Conservation (phyloP, 2,797 vertebrate genomes). For the Rhinogobio ventralis region DNA sequence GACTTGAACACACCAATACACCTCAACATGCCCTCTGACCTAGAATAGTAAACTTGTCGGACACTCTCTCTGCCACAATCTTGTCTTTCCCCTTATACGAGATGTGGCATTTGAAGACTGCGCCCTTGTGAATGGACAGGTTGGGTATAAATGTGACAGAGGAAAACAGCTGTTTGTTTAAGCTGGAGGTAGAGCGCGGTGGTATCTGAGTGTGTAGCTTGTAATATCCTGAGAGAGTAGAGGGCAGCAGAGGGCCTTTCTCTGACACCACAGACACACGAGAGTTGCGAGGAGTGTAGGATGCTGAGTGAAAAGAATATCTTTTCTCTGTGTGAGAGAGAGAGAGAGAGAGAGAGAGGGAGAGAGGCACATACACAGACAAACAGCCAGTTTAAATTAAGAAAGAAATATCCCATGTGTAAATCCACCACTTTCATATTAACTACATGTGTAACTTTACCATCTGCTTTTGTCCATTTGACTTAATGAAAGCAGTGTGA, state of each 20-base stretch:
- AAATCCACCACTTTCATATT: background rate
- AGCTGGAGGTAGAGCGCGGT: constrained; percentile 62
- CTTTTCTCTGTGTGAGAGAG: constrained; percentile 35
- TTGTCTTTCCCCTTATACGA: constrained; percentile 82
- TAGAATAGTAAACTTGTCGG: constrained; percentile 78
- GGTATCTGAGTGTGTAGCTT: constrained; percentile 77
- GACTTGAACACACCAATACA: background rate
- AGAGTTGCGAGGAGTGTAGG: constrained; percentile 68
- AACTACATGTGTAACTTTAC: background rate
- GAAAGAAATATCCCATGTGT: background rate
- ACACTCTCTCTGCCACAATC: constrained; percentile 78
- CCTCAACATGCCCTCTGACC: constrained; percentile 67
- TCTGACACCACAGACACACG: constrained; percentile 73
- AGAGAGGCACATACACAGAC: background rate
- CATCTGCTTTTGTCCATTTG: background rate
- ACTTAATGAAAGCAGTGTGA: background rate
- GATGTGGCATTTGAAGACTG: constrained; percentile 81
- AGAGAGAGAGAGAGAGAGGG: background rate
- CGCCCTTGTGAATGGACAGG: constrained; percentile 78
- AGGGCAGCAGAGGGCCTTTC: constrained; percentile 74
- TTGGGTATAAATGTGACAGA: constrained; percentile 80
- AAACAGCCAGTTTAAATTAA: background rate
- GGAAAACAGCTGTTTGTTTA: constrained; percentile 75
- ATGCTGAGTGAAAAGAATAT: background rate
- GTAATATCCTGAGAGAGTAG: constrained; percentile 75